Evolutionary conservation across 1,140 invertebrate genomes (phyloP).

Genomic region (Cylas formicarius): DNA sequence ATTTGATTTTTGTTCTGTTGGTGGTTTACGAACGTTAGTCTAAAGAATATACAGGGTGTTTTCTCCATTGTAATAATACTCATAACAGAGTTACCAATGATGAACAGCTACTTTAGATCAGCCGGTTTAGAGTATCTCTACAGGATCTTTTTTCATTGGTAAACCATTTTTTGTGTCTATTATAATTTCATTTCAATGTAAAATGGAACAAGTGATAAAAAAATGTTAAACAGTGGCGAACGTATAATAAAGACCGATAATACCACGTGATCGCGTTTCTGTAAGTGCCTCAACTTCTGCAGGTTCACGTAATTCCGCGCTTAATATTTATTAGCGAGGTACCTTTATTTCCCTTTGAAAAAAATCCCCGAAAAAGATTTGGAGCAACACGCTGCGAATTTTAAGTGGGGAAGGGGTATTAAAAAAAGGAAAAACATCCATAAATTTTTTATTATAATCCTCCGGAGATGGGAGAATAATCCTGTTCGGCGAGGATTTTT

Average conservation of each 20-base stretch:
- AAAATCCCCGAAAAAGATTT: slow-evolving; percentile 14
- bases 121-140: too few species aligned
- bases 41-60: too few species aligned
- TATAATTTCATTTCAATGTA: slow-evolving; percentile 3
- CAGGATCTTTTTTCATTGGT: slow-evolving; percentile 2
- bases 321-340: slow-evolving; percentile 19
- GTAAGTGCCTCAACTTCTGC: slow-evolving; percentile 1
- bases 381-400: slow-evolving; percentile 12
- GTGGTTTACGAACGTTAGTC: too few species aligned
- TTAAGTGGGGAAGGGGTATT: slow-evolving; percentile 16
- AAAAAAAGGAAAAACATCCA: slow-evolving; percentile 16
- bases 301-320: neutral
- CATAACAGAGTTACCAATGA: too few species aligned
- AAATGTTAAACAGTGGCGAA: too few species aligned
- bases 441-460: slow-evolving; percentile 18
- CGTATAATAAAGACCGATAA: too few species aligned
- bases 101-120: too few species aligned
- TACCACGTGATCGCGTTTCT: too few species aligned
- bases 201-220: neutral
- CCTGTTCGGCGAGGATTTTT: too few species aligned
- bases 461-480: too few species aligned
- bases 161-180: neutral
- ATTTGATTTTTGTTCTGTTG: too few species aligned
- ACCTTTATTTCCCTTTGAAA: slow-evolving; percentile 4
- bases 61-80: too few species aligned